Base-by-base conservation (phyloP, 2,113 vertebrate species). In the Spea bombifrons region DNA sequence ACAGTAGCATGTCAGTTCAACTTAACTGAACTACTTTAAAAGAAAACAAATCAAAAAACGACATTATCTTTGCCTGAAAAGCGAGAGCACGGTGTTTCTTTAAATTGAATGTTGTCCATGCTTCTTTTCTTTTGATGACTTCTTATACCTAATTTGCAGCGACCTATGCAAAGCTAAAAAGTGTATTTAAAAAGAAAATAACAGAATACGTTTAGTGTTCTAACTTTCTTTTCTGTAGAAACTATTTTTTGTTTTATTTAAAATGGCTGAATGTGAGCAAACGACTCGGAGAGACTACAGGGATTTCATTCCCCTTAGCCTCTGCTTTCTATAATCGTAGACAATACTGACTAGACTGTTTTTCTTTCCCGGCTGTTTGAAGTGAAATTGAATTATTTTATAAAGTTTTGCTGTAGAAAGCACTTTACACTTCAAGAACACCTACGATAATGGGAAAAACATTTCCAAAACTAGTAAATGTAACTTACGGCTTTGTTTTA, bases 401-500 rank as follows among this genome's bases (percentile, higher is more conserved):
- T 82, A 73, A 46, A 79, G 30, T 81, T 81, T 85, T 85, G 48
- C 82, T 76, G 81, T 85, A 75, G 80, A 81, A 84, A 83, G 68
- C 75, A 71, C 49, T 85, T 82, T 17, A 83, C 48, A 48, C 16
- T 83, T 88, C 77, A 84, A 73, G 84, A 16, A 0, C 67, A 70
- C 67, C 67, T 70, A 50, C 3, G n/a, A 50, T 70, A 70, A 70
- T 70, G 67, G 47, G 9, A 16, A 16, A 50, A 70, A 49, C 61
- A 64, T 64, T 64, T 64, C n/a, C 17, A 5, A 70, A 66, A 70
- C 6, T 13, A 70, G 67, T 50, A 50, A 16, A 17, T 0, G n/a
- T 67, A 67, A 70, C 15, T 17, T 48, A 49, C 47, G n/a, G 67
- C 67, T 50, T 70, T 70, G 67, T 70, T 70, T 70, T 16, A 70